Evolutionary conservation across 2,113 vertebrate species (phyloP).

Genomic region (Silurus asotus): DNA sequence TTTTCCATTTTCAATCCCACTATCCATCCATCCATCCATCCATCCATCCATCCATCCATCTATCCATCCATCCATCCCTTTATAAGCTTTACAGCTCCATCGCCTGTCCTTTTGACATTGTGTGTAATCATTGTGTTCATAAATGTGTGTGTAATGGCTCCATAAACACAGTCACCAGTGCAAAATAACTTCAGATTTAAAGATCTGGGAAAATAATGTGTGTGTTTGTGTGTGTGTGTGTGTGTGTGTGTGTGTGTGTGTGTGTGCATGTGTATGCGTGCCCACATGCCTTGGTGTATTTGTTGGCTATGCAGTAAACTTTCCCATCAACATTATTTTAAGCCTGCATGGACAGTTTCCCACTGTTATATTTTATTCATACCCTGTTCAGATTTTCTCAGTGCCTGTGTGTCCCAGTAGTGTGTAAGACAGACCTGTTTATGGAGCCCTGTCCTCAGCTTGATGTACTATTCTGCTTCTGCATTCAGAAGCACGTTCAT

Average conservation of each 20-base stretch:
- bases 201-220: neutral
- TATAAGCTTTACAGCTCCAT: neutral
- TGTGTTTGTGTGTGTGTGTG: neutral
- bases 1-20: neutral
- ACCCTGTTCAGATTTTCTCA: neutral
- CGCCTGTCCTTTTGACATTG: neutral
- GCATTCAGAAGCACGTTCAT: neutral
- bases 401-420: neutral
- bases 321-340: constrained; percentile 25
- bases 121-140: neutral
- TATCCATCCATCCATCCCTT: too few species aligned
- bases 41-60: neutral
- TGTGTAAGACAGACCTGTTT: neutral
- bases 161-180: neutral
- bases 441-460: neutral
- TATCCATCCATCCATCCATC: constrained; percentile 2
- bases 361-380: constrained; percentile 21
- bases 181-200: neutral
- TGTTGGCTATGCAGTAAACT: constrained; percentile 22
- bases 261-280: neutral
- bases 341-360: neutral
- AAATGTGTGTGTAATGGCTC: neutral
- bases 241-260: constrained; percentile 1
- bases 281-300: neutral
- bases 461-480: neutral